Percentiles rank a stretch among this genome's conserved stretches.
phyloP scores from a whole-genome alignment of 2,113 vertebrate genomes.

The Carlito syrichta region DNA sequence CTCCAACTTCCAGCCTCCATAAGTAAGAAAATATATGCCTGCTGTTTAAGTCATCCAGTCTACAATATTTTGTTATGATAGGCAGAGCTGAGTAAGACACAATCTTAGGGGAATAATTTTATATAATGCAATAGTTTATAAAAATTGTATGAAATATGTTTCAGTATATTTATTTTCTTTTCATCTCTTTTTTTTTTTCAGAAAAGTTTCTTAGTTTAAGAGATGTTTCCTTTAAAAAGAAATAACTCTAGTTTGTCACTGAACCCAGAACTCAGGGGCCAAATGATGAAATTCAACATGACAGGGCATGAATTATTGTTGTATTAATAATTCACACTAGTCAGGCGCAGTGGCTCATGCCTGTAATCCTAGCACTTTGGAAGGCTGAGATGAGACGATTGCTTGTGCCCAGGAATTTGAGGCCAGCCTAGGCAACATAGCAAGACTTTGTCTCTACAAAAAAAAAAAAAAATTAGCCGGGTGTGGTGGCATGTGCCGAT shows the following conservation, averaged over 20 bases:
- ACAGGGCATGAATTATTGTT: neutral
- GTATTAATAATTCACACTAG: slow-evolving; percentile 50
- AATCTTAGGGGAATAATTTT: neutral
- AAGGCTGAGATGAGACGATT: too few relatives aligned
- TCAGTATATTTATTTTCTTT: neutral
- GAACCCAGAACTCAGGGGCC: neutral
- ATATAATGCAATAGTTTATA: neutral
- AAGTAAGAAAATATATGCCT: neutral
- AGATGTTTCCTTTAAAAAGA: neutral
- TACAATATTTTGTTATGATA: neutral
- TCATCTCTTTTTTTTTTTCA: neutral
- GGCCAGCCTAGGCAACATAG: too few relatives aligned
- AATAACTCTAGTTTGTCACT: neutral
- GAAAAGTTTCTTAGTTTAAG: neutral
- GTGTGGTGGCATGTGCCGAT: too few relatives aligned
- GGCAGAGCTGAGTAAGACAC: neutral
- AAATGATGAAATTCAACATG: neutral
- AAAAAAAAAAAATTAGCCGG: too few relatives aligned
- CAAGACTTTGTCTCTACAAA: too few relatives aligned
- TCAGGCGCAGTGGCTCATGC: too few relatives aligned
- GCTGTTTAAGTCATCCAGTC: neutral
- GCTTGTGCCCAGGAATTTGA: too few relatives aligned
- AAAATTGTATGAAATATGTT: neutral
- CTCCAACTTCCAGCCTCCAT: neutral
- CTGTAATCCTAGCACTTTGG: too few relatives aligned